Percentiles rank a stretch among this genome's conserved stretches.
Evolutionary conservation across 2,797 vertebrate species (phyloP).

Genomic region (Periophthalmus magnuspinnatus): DNA sequence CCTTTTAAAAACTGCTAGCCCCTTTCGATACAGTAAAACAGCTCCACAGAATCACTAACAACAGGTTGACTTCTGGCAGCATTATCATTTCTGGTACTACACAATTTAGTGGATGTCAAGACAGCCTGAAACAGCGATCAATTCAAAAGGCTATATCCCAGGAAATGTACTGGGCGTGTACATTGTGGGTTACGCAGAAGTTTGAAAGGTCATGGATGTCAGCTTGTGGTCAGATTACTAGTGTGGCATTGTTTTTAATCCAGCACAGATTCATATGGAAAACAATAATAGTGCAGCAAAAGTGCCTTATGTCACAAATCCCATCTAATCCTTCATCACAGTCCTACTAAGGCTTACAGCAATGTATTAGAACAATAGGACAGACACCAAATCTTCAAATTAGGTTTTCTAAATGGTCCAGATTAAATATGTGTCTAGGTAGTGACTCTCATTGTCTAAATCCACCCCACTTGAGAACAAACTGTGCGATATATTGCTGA

Average conservation of each 20-base stretch:
- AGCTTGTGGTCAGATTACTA: constrained; percentile 66
- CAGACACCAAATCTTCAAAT: not conserved
- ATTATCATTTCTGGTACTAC: not conserved
- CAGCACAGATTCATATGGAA: constrained; percentile 56
- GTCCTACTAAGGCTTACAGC: constrained; percentile 34
- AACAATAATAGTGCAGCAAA: constrained; percentile 54
- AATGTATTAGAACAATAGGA: constrained; percentile 55
- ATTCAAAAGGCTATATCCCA: not conserved
- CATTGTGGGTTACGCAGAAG: constrained; percentile 28
- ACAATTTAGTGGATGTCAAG: not conserved
- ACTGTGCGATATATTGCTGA: too few species aligned
- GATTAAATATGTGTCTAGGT: not conserved
- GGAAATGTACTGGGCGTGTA: not conserved
- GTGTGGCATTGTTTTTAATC: constrained; percentile 63
- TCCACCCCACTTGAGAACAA: too few species aligned
- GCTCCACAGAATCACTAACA: not conserved
- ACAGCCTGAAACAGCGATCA: not conserved
- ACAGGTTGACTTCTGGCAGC: too few species aligned
- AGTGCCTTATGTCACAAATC: constrained; percentile 69
- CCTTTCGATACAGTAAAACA: not conserved
- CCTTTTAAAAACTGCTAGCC: too few species aligned
- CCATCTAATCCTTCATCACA: constrained; percentile 56
- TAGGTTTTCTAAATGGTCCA: not conserved
- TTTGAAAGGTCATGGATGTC: constrained; percentile 40
- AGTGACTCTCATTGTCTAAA: not conserved